phyloP scores from a whole-genome alignment of 2,113 vertebrate species.

The Entelurus aequoreus region DNA sequence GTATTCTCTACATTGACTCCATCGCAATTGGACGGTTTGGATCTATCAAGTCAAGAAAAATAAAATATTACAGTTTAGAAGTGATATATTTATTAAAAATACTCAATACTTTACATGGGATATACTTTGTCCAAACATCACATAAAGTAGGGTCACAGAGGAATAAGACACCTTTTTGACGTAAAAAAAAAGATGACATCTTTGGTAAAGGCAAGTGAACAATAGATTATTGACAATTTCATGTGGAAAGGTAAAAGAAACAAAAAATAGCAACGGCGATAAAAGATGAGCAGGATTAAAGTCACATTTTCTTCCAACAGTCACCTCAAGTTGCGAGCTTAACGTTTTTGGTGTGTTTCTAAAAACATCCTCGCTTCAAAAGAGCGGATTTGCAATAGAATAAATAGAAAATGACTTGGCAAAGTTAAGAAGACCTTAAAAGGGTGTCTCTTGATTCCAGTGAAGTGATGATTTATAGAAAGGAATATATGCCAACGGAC shows the following conservation, averaged over 20 bases:
- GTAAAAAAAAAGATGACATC: conserved; percentile 25
- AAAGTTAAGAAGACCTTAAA: neutral
- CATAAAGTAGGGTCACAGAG: conserved; percentile 34
- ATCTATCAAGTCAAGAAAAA: conserved; percentile 15
- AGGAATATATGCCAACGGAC: conserved; percentile 62
- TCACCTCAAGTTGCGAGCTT: conserved; percentile 10
- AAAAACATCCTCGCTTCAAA: neutral
- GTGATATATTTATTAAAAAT: conserved; percentile 69
- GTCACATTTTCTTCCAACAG: conserved; percentile 19
- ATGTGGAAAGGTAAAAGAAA: neutral
- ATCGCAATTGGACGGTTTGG: no score
- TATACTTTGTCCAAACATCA: conserved; percentile 54
- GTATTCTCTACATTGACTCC: no score
- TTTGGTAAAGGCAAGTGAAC: conserved; percentile 15
- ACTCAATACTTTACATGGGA: conserved; percentile 57
- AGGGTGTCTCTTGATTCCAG: conserved; percentile 43
- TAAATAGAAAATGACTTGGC: neutral
- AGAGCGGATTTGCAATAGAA: neutral
- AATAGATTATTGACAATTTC: conserved; percentile 1
- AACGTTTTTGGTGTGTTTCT: neutral
- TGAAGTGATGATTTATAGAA: conserved; percentile 42
- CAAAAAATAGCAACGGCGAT: conserved; percentile 17
- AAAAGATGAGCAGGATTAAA: conserved; percentile 39
- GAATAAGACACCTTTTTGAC: conserved; percentile 14
- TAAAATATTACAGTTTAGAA: conserved; percentile 35